These are phyloP conservation scores for Noturus placidus DNA, from an alignment of 2,113 vertebrate species.

Conservation along the genomic window DNA sequence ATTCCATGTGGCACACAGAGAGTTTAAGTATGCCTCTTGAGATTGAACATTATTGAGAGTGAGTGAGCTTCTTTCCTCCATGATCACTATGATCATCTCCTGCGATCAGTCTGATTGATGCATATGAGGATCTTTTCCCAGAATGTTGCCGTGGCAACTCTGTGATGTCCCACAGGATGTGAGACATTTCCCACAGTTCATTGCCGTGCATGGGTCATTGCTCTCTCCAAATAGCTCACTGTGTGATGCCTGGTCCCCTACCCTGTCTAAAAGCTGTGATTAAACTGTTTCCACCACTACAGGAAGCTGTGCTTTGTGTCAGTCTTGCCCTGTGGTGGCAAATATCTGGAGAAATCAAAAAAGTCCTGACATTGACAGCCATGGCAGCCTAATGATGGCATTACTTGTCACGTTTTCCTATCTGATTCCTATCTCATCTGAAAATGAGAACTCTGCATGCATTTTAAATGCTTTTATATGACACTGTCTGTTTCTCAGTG, in stretches of 20 bases:
- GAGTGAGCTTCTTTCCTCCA: conserved; percentile 8
- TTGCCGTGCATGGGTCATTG: conserved; percentile 54
- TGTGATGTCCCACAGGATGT: conserved; percentile 38
- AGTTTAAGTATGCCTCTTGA: conserved; percentile 35
- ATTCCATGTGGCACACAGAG: conserved; percentile 60
- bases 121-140: conserved; percentile 45
- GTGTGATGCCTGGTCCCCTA: conserved; percentile 44
- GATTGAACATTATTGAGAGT: conserved; percentile 10
- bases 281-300: conserved; percentile 52
- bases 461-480: conserved; percentile 53
- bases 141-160: conserved; percentile 40
- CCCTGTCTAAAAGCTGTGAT: conserved; percentile 51
- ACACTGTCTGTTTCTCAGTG: conserved; percentile 49
- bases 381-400: conserved; percentile 38
- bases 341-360: conserved; percentile 50
- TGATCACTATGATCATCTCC: conserved; percentile 44
- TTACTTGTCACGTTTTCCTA: conserved; percentile 35
- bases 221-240: conserved; percentile 54
- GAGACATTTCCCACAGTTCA: conserved; percentile 49
- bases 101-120: conserved; percentile 49
- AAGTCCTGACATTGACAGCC: conserved; percentile 50
- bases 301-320: conserved; percentile 42
- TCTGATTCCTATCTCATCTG: no score
- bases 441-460: conserved; percentile 48
- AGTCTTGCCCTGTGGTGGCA: conserved; percentile 39